Percentiles rank a stretch among this genome's conserved stretches.
Evolutionary conservation across 2,888 invertebrate genomes (phyloP).

Genomic region (Pteria penguin): DNA sequence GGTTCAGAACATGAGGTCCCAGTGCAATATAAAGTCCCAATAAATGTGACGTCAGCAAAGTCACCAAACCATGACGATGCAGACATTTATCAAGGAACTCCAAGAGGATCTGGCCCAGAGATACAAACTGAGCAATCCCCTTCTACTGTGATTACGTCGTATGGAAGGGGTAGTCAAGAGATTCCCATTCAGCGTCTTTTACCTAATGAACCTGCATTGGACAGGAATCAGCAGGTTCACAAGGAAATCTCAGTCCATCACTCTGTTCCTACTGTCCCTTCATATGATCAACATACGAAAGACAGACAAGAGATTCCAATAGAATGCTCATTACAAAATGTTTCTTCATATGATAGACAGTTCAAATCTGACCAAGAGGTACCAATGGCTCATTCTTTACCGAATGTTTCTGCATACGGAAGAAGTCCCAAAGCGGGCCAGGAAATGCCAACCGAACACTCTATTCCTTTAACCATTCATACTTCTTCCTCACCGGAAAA

Average conservation of each 20-base stretch:
- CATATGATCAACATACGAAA: not conserved
- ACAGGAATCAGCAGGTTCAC: slow-evolving; percentile 6
- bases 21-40: slow-evolving; percentile 1
- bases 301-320: slow-evolving; percentile 1
- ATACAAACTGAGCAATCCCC: too few relatives aligned
- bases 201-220: not conserved
- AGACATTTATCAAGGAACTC: not conserved
- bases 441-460: slow-evolving; percentile 3
- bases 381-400: not conserved
- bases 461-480: slow-evolving; percentile 37
- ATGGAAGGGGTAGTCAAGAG: too few relatives aligned
- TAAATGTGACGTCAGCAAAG: not conserved
- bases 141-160: too few relatives aligned
- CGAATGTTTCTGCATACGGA: not conserved
- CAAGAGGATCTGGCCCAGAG: not conserved
- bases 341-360: not conserved
- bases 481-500: slow-evolving; percentile 24
- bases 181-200: slow-evolving; percentile 8
- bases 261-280: not conserved
- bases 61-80: not conserved
- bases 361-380: not conserved
- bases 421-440: not conserved
- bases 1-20: slow-evolving; percentile 5
- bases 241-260: slow-evolving; percentile 6
- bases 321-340: not conserved